Percentiles rank a stretch among this genome's conserved stretches.
Conservation (phyloP, 2,888 invertebrate genomes). For the Danaus chrysippus region DNA sequence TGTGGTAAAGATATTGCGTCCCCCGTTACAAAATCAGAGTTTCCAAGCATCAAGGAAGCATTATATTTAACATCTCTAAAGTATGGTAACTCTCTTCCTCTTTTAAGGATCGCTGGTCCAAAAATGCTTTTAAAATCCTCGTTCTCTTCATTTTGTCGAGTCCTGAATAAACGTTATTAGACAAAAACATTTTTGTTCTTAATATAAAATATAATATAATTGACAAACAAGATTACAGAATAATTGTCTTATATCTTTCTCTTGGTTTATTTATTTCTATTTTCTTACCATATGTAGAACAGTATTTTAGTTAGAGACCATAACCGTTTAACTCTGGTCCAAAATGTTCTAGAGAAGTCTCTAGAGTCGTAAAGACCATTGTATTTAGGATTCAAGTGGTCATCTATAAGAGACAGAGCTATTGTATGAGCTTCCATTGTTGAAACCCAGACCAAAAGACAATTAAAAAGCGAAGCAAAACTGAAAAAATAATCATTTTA, state of each 20-base stretch:
- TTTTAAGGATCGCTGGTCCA: slow-evolving; percentile 28
- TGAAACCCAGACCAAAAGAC: slow-evolving; percentile 54
- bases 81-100: slow-evolving; percentile 35
- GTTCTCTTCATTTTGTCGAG: slow-evolving; percentile 11
- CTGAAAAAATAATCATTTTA: too few relatives aligned
- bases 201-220: too few relatives aligned
- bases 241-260: neutral
- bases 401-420: slow-evolving; percentile 46
- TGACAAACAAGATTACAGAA: too few relatives aligned
- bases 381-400: slow-evolving; percentile 50
- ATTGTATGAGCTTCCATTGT: slow-evolving; percentile 47
- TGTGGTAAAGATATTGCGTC: slow-evolving; percentile 45
- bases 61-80: slow-evolving; percentile 40
- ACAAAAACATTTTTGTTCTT: neutral
- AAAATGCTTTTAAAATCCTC: slow-evolving; percentile 21
- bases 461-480: slow-evolving; percentile 46
- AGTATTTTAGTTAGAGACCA: slow-evolving; percentile 11
- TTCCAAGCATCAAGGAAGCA: slow-evolving; percentile 42
- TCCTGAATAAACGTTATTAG: slow-evolving; percentile 14
- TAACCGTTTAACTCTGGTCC: slow-evolving; percentile 27
- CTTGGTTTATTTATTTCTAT: neutral
- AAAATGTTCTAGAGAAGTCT: slow-evolving; percentile 26
- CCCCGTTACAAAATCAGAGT: slow-evolving; percentile 41
- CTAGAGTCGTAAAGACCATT: slow-evolving; percentile 25
- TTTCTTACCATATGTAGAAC: slow-evolving; percentile 30